Evolutionary conservation across 2,888 invertebrate species (phyloP), one percentile per base, ranked within the genome.

Genomic region (Agrilus biguttatus): DNA sequence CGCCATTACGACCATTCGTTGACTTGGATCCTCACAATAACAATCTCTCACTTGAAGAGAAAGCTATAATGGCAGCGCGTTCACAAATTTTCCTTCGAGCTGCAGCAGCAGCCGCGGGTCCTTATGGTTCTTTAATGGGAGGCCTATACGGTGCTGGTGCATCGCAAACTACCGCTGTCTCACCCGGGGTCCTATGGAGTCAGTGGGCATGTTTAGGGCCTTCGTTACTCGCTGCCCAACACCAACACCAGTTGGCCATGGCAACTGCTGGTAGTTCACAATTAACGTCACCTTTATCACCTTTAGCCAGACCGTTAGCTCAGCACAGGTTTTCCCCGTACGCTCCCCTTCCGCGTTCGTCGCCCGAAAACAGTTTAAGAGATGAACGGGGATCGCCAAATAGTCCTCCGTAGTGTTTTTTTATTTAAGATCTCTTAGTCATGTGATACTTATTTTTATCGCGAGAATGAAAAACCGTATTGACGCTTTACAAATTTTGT

Each of bases 41-140:
- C 57, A 81, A 80, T 53, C 67, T 85, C 37, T 82, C 81, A 14
- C 60, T 83, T 49, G 85, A 85, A 59, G 85, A 85, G 62, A 83
- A 83, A 55, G 83, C 84, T 2, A 74, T 85, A 36, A 67, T 84
- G 54, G 83, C 83, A 1, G 84, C 84, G 2, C 70, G 84, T 10
- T 83, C 84, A 14, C 84, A 84, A 56, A 66, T 85, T 54, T 76
- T 84, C 51, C 67, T 84, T 40, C 69, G 83, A 2, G 81, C 82
- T 2, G 78, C 78, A 33, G 80, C 81, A 17, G 80, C 80, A 1
- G 73, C 74, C 2, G 73, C 72, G 1, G 70, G 70, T 6, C 74
- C 74, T 6, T 74, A 74, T 59, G 73, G 67, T n/a, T 71, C 73
- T 8, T 51, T 66, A 2, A 72, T 73, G 56, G 73, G 71, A 37